These are phyloP conservation scores for Ladona fulva DNA, from an alignment of 1,140 invertebrate genomes.

Conservation along the genomic window DNA sequence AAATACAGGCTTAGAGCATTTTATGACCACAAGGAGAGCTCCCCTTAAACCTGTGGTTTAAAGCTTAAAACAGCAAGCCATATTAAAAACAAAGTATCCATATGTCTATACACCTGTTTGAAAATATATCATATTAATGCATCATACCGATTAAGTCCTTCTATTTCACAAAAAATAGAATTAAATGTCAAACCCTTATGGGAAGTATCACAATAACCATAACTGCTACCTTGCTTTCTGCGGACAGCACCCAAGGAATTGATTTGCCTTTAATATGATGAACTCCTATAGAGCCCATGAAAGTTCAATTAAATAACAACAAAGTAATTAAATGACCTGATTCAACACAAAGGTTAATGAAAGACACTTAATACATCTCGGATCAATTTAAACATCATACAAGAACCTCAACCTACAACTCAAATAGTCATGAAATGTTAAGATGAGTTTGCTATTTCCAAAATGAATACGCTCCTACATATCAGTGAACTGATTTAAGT, in stretches of 20 bases:
- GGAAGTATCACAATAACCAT: neutral
- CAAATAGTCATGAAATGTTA: too few relatives aligned
- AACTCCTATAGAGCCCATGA: neutral
- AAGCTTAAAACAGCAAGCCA: neutral
- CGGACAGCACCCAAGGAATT: neutral
- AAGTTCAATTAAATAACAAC: neutral
- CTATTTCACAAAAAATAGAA: constrained; percentile 3
- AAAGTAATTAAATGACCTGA: neutral
- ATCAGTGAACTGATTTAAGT: too few relatives aligned
- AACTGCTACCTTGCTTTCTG: neutral
- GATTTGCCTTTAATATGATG: neutral
- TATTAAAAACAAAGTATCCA: neutral
- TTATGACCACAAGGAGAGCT: neutral
- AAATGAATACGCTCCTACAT: too few relatives aligned
- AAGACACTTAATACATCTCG: neutral
- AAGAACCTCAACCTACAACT: too few relatives aligned
- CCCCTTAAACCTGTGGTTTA: neutral
- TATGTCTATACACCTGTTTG: neutral
- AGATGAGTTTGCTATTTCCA: too few relatives aligned
- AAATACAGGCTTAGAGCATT: neutral
- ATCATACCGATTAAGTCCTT: neutral
- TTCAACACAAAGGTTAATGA: neutral
- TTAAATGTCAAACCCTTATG: neutral
- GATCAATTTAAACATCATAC: too few relatives aligned
- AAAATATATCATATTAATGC: neutral